phyloP scores from a whole-genome alignment of 1,140 invertebrate species.

The Nomia melanderi region DNA sequence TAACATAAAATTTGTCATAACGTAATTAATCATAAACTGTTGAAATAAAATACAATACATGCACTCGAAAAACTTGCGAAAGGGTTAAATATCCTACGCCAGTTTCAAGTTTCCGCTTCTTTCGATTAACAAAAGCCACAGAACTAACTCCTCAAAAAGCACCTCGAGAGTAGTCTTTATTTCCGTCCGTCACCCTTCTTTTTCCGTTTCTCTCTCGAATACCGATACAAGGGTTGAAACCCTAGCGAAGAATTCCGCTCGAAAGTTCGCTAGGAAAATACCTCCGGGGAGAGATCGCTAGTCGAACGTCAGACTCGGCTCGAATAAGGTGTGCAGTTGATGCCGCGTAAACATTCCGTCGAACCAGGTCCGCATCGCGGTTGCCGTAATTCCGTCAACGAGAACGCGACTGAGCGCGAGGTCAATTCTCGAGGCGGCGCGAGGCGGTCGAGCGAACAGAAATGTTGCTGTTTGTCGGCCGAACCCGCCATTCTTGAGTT shows the following conservation, averaged over 20 bases:
- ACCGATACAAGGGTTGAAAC: no score
- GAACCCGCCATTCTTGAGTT: conserved; percentile 71
- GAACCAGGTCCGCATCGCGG: conserved; percentile 26
- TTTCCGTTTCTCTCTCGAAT: no score
- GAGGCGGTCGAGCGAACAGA: neutral
- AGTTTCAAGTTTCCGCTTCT: no score
- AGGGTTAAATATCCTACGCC: no score
- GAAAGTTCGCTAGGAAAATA: neutral
- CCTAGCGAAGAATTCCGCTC: neutral
- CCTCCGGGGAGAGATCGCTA: neutral
- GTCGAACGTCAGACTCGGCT: neutral
- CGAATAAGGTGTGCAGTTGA: conserved; percentile 41
- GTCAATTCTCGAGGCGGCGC: neutral
- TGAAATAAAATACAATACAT: no score
- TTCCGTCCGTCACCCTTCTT: no score
- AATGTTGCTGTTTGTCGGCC: conserved; percentile 59
- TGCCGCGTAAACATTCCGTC: conserved; percentile 38
- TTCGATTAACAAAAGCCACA: no score
- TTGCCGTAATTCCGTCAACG: conserved; percentile 61
- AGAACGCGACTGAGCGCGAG: neutral
- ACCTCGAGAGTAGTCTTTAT: no score
- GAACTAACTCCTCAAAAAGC: no score
- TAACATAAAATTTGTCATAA: no score
- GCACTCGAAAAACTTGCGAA: no score
- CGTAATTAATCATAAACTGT: no score